Evolutionary conservation across 2,888 invertebrate genomes (phyloP).

Genomic region (Brenthis hecate): DNA sequence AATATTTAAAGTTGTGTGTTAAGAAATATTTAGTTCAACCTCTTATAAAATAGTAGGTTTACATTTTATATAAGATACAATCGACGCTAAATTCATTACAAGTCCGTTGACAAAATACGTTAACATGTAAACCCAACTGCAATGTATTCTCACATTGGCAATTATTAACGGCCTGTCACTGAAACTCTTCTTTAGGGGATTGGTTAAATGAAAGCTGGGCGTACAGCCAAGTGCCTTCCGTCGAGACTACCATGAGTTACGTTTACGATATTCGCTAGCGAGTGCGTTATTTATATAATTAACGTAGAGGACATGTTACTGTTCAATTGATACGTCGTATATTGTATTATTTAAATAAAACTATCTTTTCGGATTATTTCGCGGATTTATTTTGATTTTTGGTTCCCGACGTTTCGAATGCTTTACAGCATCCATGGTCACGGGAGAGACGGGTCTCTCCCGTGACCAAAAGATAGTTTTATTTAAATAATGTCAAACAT

Average conservation of each 20-base stretch:
- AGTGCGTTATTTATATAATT: neutral
- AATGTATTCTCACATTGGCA: constrained; percentile 27
- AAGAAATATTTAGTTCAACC: no score
- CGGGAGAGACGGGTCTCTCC: no score
- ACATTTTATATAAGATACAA: neutral
- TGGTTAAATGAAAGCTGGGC: constrained; percentile 34
- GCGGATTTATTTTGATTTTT: no score
- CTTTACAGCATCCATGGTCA: no score
- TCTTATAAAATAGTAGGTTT: no score
- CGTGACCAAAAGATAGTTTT: no score
- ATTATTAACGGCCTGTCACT: constrained; percentile 35
- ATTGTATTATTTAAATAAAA: no score
- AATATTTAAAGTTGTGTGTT: no score
- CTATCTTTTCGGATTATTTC: no score
- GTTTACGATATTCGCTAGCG: constrained; percentile 11
- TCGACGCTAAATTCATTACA: neutral
- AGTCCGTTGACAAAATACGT: neutral
- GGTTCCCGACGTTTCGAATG: no score
- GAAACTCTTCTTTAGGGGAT: constrained; percentile 35
- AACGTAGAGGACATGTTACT: neutral
- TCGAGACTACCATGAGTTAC: neutral
- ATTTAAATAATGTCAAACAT: no score
- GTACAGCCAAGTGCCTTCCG: constrained; percentile 35
- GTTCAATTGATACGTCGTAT: neutral
- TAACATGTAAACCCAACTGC: constrained; percentile 1